Percentiles rank a stretch among this genome's conserved stretches.
These are phyloP conservation scores for Allacma fusca DNA, from an alignment of 2,888 invertebrate genomes.

Conservation along the genomic window DNA sequence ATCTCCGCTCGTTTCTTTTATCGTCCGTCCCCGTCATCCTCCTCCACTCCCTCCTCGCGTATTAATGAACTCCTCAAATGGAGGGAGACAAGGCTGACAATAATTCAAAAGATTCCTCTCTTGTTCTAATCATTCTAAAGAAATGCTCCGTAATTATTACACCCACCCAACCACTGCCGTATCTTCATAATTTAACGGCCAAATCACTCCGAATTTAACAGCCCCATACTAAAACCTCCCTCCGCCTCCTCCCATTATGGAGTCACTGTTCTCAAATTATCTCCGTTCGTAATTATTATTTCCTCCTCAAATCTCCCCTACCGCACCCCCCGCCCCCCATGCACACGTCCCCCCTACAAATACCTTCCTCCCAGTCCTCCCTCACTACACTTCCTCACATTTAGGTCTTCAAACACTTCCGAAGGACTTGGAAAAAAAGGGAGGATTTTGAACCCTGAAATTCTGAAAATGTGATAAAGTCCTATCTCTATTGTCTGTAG, in stretches of 20 bases:
- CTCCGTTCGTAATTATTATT: no score
- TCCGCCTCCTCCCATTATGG: neutral
- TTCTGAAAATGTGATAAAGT: no score
- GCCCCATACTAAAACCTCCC: neutral
- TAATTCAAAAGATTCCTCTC: slow-evolving; percentile 12
- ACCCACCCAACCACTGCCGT: neutral
- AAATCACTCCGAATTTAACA: neutral
- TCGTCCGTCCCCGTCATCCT: neutral
- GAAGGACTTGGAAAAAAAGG: no score
- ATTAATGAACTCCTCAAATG: slow-evolving; percentile 13
- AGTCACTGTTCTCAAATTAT: no score
- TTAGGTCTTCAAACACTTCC: no score
- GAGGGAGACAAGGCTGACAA: neutral
- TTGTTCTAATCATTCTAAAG: slow-evolving; percentile 1
- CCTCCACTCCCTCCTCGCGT: neutral
- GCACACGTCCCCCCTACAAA: no score
- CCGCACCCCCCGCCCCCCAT: no score
- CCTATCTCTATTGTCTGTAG: no score
- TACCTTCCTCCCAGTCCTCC: no score
- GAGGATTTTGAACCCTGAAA: no score
- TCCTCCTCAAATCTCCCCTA: no score
- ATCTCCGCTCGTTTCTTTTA: slow-evolving; percentile 5
- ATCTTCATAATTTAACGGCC: neutral
- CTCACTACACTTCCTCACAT: no score
- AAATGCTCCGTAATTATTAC: neutral